Percentiles rank a stretch among this genome's conserved stretches.
Evolutionary conservation across 2,797 vertebrate species (phyloP).

Genomic region (Hirundo rustica): DNA sequence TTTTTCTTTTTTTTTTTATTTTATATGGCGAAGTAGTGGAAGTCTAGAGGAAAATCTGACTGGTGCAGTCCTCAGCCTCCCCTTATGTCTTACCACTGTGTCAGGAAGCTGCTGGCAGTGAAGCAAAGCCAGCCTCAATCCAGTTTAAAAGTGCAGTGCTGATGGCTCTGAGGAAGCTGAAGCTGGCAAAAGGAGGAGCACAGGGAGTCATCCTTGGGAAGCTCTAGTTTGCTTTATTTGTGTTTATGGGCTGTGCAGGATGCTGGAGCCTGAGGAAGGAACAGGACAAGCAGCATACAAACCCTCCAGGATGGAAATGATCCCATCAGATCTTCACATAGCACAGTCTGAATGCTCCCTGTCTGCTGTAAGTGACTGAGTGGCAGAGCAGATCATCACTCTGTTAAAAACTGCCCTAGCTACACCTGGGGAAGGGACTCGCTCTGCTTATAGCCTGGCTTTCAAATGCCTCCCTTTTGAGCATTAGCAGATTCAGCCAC

Average conservation of each 20-base stretch:
- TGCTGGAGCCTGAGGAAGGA: background rate
- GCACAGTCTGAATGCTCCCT: background rate
- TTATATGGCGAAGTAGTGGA: background rate
- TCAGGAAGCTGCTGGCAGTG: background rate
- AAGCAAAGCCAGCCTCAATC: background rate
- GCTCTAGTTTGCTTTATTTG: background rate
- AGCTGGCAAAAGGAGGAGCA: background rate
- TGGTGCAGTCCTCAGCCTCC: too few species aligned
- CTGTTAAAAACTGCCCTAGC: background rate
- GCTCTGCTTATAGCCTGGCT: background rate
- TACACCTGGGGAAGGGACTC: background rate
- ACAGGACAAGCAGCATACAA: background rate
- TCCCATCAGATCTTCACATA: rapidly evolving
- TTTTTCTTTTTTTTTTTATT: background rate
- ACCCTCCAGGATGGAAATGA: background rate
- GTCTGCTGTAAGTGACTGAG: background rate
- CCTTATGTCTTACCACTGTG: background rate
- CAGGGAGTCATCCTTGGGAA: background rate
- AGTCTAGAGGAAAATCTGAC: background rate
- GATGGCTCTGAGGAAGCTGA: background rate
- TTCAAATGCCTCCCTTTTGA: background rate
- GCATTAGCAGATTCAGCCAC: background rate
- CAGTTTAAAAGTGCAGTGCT: background rate
- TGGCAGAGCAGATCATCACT: background rate
- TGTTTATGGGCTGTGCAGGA: background rate